Percentiles rank a stretch among this genome's conserved stretches.
Evolutionary conservation across 2,888 invertebrate species (phyloP).

Genomic region (Minunthozetes semirufus): DNA sequence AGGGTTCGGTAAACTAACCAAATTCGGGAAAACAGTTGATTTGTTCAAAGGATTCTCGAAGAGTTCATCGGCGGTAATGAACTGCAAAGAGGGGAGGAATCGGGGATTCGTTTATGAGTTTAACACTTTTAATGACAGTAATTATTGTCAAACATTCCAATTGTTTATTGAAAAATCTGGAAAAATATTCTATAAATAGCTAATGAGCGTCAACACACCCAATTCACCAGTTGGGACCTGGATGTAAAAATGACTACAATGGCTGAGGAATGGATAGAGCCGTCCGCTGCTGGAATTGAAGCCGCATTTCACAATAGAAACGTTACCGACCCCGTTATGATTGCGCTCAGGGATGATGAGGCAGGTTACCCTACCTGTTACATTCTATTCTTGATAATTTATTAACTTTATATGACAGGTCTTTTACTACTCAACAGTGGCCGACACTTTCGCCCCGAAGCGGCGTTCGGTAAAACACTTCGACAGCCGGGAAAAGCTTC

Average conservation of each 20-base stretch:
- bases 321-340: conserved; percentile 1
- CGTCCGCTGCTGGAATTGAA: not conserved
- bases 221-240: not conserved
- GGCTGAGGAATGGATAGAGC: not conserved
- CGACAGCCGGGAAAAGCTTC: not conserved
- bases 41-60: not conserved
- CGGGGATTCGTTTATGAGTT: not conserved
- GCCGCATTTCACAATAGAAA: conserved; percentile 1
- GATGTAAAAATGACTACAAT: not conserved
- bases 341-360: not conserved
- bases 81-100: not conserved
- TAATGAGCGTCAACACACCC: too few species aligned
- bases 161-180: not conserved
- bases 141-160: not conserved
- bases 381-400: not conserved
- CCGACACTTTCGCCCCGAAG: not conserved
- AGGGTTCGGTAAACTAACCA: not conserved
- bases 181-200: not conserved
- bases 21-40: not conserved
- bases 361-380: not conserved
- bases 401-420: not conserved
- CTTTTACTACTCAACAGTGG: conserved; percentile 4
- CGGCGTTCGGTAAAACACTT: not conserved
- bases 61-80: not conserved
- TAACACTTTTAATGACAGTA: not conserved